Evolutionary conservation across 2,888 invertebrate species (phyloP).

Genomic region (Diarsia mendica): DNA sequence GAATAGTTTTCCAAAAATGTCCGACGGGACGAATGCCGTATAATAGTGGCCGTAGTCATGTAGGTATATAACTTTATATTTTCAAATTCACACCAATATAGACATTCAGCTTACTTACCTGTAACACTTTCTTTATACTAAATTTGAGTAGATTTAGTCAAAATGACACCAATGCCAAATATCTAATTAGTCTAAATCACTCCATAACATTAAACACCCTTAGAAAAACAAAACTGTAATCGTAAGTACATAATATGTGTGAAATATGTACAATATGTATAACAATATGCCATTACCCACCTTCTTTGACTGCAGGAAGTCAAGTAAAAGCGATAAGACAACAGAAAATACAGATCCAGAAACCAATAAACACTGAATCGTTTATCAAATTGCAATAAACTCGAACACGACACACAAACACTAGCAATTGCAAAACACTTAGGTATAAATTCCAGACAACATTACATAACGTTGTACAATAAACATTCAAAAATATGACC

Average conservation of each 20-base stretch:
- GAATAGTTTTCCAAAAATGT: not conserved
- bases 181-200: constrained; percentile 15
- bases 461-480: constrained; percentile 43
- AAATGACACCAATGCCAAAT: not conserved
- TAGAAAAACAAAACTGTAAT: constrained; percentile 16
- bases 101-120: not conserved
- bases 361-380: constrained; percentile 49
- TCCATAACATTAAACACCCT: constrained; percentile 10
- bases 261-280: not conserved
- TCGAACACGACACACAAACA: constrained; percentile 50
- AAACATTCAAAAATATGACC: constrained; percentile 66
- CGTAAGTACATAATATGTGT: not conserved
- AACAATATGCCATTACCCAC: constrained; percentile 28
- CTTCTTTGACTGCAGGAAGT: constrained; percentile 20
- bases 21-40: not conserved
- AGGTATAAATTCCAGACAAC: constrained; percentile 46
- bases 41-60: not conserved
- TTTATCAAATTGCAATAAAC: constrained; percentile 60
- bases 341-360: constrained; percentile 36
- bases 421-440: constrained; percentile 38
- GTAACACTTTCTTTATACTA: not conserved
- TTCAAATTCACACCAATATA: too few relatives aligned
- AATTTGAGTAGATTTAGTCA: not conserved
- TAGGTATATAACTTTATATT: not conserved
- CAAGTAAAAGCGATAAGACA: constrained; percentile 43